Base-by-base conservation (phyloP, 1,140 invertebrate genomes). In the Drosophila micromelanica region DNA sequence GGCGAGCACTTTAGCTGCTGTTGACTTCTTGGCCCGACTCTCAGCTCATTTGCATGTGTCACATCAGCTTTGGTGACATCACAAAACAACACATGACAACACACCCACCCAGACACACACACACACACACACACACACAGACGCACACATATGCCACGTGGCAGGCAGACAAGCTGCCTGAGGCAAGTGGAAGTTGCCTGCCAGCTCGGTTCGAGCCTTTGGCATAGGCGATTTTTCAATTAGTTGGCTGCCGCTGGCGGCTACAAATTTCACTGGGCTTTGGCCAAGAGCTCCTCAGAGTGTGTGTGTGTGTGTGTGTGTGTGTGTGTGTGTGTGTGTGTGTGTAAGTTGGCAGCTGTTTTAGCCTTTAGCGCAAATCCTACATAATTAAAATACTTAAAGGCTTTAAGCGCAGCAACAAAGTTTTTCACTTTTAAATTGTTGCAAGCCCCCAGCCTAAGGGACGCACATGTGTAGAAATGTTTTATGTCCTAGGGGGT, bases 331-430 rank as follows among this genome's bases (percentile, higher is more conserved):
- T 11, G 46, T n/a, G 38, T 27, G 20, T 46, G 30, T 37, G 61
- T 45, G 49, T 12, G 5, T 32, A 6, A 12, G 38, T 57, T 43
- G 70, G 63, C 20, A 73, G 62, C 80, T 76, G 71, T 38, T 63
- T 71, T 59, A 62, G 69, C 62, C 62, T 45, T 55, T 57, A 61
- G 70, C 73, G 62, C 52, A 87, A 87, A 87, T 89, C 84, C 84
- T 84, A 87, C 84, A 87, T 87, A 89, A 87, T 87, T 87, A 87
- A 87, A 87, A 89, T 89, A 87, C 84, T 87, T 87, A 87, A 87
- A 87, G 84, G 84, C 84, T 87, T 87, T 87, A 87, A 87, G 77
- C 76, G 64, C 72, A 73, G 69, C 76, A 71, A 51, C 46, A 86
- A 87, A 87, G 72, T 87, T 89, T 82, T 79, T 62, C 78, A 87